phyloP scores from a whole-genome alignment of 2,113 vertebrate genomes.

The Hepsetus odoe region DNA sequence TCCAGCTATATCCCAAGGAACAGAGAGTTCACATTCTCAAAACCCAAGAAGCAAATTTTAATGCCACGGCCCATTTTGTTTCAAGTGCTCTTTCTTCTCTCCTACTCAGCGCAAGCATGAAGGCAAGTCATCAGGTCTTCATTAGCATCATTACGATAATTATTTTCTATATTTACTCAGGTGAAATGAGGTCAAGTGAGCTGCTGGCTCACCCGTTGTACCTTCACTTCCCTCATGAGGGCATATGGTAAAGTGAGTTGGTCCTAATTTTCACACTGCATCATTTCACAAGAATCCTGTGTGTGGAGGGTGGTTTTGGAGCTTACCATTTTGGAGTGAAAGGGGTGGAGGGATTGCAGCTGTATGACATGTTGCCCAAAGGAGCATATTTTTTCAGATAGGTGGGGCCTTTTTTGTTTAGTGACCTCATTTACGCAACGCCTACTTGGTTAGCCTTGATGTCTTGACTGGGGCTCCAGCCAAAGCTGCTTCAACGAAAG shows the following conservation, averaged over 20 bases:
- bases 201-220: conserved; percentile 53
- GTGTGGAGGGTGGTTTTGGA: conserved; percentile 47
- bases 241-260: conserved; percentile 57
- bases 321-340: conserved; percentile 43
- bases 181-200: conserved; percentile 73
- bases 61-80: conserved; percentile 71
- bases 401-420: conserved; percentile 29
- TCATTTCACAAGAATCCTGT: conserved; percentile 18
- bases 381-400: conserved; percentile 21
- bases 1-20: conserved; percentile 6
- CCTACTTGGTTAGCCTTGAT: conserved; percentile 56
- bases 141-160: conserved; percentile 78
- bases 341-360: conserved; percentile 35
- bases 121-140: conserved; percentile 73
- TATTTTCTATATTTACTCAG: conserved; percentile 79
- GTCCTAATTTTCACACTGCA: conserved; percentile 50
- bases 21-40: conserved; percentile 9
- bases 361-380: conserved; percentile 41
- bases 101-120: too few species aligned
- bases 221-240: conserved; percentile 53
- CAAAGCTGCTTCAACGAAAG: conserved; percentile 62
- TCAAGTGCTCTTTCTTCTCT: conserved; percentile 69
- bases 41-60: conserved; percentile 63
- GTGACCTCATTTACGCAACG: conserved; percentile 53
- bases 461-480: conserved; percentile 42